phyloP scores from a whole-genome alignment of 2,113 vertebrate species.

The Corvus hawaiiensis region DNA sequence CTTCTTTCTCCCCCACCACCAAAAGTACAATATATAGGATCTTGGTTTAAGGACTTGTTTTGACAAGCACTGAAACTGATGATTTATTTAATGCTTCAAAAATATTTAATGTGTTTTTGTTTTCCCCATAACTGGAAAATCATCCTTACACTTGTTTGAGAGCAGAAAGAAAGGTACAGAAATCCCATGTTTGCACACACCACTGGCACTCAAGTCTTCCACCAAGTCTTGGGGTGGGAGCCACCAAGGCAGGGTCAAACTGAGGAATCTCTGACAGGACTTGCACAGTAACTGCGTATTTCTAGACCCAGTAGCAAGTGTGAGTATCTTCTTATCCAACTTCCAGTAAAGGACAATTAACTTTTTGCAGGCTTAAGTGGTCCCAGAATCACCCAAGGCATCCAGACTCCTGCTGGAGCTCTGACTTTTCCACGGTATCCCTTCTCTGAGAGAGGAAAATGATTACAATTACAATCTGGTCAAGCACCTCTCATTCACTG shows the following conservation, averaged over 20 bases:
- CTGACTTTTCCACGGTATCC: background rate
- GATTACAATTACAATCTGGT: background rate
- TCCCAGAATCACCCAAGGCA: background rate
- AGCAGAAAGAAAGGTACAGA: background rate
- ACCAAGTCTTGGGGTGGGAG: rapidly evolving
- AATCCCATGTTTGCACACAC: background rate
- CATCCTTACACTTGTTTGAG: background rate
- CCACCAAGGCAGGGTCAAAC: background rate
- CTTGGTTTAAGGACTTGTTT: background rate
- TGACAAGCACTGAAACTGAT: background rate
- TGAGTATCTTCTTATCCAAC: background rate
- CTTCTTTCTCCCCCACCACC: background rate
- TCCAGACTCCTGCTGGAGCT: background rate
- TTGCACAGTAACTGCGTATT: background rate
- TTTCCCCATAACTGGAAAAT: background rate
- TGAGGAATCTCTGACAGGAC: background rate
- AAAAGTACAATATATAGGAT: background rate
- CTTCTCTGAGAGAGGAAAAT: background rate
- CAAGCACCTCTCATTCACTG: background rate
- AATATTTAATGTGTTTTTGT: background rate
- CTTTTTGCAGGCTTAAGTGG: background rate
- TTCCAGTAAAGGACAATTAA: background rate
- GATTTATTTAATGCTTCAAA: background rate
- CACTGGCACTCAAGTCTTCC: background rate
- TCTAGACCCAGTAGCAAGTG: background rate